Base-by-base conservation (phyloP, 2,888 invertebrate genomes). In the Yponomeuta malinellus region DNA sequence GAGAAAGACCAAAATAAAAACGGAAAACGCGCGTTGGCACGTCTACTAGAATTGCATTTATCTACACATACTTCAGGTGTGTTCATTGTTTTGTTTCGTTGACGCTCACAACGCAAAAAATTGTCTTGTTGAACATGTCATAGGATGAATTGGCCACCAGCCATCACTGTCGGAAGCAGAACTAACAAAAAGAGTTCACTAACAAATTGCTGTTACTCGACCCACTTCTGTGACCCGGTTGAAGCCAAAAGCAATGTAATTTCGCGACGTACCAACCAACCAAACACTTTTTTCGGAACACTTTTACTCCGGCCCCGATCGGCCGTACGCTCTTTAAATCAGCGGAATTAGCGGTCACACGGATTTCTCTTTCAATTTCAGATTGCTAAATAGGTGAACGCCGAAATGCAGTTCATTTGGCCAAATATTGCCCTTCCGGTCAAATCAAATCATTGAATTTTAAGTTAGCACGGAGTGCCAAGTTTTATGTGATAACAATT, bases 161-260 rank as follows among this genome's bases (percentile, higher is more conserved):
- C 15, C 52, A 15, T 85, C 84, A 84, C 73, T 85, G 83, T 90
- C 88, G 91, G 68, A 68, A 52, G 37, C 68, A 69, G 69, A 69
- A 12, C 37, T 63, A 63, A 69, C 63, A 69, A 69, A 69, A 69
- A 69, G 63, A 69, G 63, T 63, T 15, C 33, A 69, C 33, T 59
- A 9, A 52, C 52, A 52, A 48, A 86, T 87, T 87, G 88, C 92
- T 87, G 92, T 91, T 87, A 87, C 85, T 89, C 87, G 90, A 84
- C 91, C 91, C 83, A 92, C 89, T 88, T 90, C 79, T 73, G 75
- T 83, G 86, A 84, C 91, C 92, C 83, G 84, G 90, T 89, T 90
- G 81, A 84, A 82, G 89, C 89, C 88, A 91, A 91, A 90, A 89
- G 91, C 91, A 88, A 90, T 89, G 90, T 89, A 90, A 90, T 90